phyloP scores from a whole-genome alignment of 2,113 vertebrate species.

The Ceyx melanurus region DNA sequence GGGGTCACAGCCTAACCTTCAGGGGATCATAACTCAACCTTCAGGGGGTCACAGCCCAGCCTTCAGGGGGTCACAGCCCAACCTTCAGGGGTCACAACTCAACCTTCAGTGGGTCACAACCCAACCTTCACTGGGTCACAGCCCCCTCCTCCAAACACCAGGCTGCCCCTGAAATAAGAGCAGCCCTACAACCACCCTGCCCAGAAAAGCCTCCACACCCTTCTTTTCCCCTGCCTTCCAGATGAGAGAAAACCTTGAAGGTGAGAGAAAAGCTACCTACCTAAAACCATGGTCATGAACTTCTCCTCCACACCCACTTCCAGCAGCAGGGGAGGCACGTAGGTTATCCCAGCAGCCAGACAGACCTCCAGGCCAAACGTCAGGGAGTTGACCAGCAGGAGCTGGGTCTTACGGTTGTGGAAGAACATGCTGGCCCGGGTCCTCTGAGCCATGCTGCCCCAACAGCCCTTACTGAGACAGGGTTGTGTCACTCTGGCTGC shows the following conservation, averaged over 20 bases:
- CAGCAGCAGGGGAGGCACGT: conserved; percentile 84
- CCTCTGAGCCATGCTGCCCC: conserved; percentile 32
- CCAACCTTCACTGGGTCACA: neutral
- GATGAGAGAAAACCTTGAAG: accelerated
- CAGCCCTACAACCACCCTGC: neutral
- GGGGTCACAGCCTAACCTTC: too few relatives aligned
- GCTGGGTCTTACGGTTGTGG: conserved; percentile 70
- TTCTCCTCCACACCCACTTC: conserved; percentile 87
- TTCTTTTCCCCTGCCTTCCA: neutral
- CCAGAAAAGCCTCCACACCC: neutral
- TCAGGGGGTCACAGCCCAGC: too few relatives aligned
- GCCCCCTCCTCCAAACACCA: neutral
- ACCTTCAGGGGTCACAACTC: too few relatives aligned
- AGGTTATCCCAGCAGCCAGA: conserved; percentile 85
- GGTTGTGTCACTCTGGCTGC: neutral
- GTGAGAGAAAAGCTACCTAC: conserved; percentile 48
- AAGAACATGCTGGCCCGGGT: conserved; percentile 55
- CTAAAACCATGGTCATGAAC: conserved; percentile 92
- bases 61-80: too few relatives aligned
- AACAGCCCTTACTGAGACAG: neutral
- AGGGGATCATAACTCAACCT: too few relatives aligned
- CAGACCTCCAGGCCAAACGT: conserved; percentile 90
- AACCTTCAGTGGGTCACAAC: too few relatives aligned
- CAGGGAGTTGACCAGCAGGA: conserved; percentile 83
- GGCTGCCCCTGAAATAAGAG: neutral